Conservation (phyloP, 2,888 invertebrate species). For the Drosophila longiperda region DNA sequence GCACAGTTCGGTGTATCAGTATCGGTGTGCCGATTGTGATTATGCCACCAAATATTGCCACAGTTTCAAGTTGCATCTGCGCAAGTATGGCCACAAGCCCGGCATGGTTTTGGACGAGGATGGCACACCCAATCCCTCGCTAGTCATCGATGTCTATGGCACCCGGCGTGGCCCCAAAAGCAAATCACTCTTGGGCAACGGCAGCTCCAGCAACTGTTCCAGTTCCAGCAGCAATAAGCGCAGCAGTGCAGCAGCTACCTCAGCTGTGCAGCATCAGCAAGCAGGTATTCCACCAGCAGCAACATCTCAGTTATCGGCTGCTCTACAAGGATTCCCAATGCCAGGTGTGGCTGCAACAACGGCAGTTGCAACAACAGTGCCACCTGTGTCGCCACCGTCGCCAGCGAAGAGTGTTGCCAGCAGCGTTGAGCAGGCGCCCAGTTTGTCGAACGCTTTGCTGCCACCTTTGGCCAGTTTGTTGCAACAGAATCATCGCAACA, state of each 20-base stretch:
- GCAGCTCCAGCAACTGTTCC: conserved; percentile 41
- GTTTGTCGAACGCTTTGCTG: conserved; percentile 63
- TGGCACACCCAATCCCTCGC: conserved; percentile 94
- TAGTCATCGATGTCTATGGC: conserved; percentile 96
- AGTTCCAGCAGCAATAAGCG: conserved; percentile 40
- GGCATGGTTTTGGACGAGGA: conserved; percentile 95
- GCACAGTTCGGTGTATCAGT: conserved; percentile 96
- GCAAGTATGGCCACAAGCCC: conserved; percentile 96
- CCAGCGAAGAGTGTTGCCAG: conserved; percentile 75
- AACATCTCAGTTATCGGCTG: conserved; percentile 81
- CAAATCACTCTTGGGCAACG: conserved; percentile 75
- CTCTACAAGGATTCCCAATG: conserved; percentile 78
- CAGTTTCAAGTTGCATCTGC: conserved; percentile 96
- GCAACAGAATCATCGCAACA: conserved; percentile 82
- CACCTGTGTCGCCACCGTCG: conserved; percentile 62
- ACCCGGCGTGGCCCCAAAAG: conserved; percentile 94
- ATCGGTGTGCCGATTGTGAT: conserved; percentile 95
- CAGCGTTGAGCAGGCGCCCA: conserved; percentile 58
- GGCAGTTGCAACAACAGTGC: conserved; percentile 16
- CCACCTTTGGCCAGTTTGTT: conserved; percentile 83
- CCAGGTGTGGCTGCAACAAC: conserved; percentile 30
- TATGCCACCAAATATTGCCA: conserved; percentile 99
- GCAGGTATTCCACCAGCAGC: conserved; percentile 25
- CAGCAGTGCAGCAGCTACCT: conserved; percentile 18
- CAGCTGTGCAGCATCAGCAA: conserved; percentile 25